Base-by-base conservation (phyloP, 2,113 vertebrate species). In the Platichthys stellatus region DNA sequence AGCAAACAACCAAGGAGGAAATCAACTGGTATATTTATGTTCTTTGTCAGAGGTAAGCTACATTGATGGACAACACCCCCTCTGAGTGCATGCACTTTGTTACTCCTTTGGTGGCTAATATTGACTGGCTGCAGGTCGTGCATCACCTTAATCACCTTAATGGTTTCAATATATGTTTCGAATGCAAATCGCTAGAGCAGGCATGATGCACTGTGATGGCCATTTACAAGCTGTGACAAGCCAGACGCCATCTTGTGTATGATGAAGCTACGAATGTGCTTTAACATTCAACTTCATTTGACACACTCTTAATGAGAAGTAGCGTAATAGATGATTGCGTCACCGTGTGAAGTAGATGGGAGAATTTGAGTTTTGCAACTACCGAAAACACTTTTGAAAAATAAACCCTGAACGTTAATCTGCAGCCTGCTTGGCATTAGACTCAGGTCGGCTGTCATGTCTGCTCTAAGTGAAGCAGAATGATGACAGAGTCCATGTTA, bases 241-340 rank as follows among this genome's bases (percentile, higher is more conserved):
- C 38, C 17, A 15, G 63, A 69, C 51, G 71, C 24, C 78, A 76
- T 65, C 64, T 61, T 72, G 51, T 61, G 51, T 67, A 67, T 73
- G 78, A 86, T 65, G 64, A 84, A 75, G 70, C 74, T 79, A 71
- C 64, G 77, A 86, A 81, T 73, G 60, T 49, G 53, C 66, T 76
- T 49, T 9, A 57, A 38, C 35, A 72, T 80, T 86, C 83, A 76
- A 43, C 63, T 85, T 85, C 76, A 81, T 88, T 91, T 81, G 76
- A 81, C 61, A 80, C 80, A 43, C 66, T 49, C 47, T 58, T 88
- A 85, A 88, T 82, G 73, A 85, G 86, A 84, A 87, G 47, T 47
- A 60, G 80, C 86, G 74, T 66, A 65, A 87, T 82, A 72, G 82
- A 91, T 88, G 35, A 82, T 70, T 73, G 76, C 90, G 86, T 84